Conservation (phyloP, 1,140 invertebrate genomes). For the Drosophila obscura region DNA sequence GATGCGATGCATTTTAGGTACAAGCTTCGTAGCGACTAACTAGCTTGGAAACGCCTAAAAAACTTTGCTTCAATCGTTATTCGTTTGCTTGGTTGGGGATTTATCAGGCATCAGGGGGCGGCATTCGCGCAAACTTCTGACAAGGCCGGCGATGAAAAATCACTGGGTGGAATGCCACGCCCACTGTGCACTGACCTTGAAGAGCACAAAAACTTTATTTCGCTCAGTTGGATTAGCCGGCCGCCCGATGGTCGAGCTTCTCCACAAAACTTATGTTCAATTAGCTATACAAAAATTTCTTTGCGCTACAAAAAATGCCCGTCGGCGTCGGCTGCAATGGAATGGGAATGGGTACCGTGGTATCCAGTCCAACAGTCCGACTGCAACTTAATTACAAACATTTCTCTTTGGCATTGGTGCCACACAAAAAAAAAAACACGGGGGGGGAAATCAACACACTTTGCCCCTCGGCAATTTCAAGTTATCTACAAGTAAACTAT, state of each 20-base stretch:
- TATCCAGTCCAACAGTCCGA: constrained; percentile 17
- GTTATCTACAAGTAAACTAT: constrained; percentile 67
- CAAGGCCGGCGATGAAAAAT: constrained; percentile 29
- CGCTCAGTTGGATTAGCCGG: constrained; percentile 16
- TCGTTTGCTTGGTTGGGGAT: constrained; percentile 32
- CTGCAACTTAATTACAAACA: constrained; percentile 77
- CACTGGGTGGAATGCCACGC: constrained; percentile 11
- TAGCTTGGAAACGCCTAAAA: constrained; percentile 47
- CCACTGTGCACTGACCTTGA: constrained; percentile 40
- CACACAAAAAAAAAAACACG: constrained; percentile 35
- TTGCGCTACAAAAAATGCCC: constrained; percentile 59
- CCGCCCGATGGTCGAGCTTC: constrained; percentile 4
- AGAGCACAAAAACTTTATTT: constrained; percentile 26
- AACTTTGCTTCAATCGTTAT: constrained; percentile 37
- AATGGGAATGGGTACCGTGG: constrained; percentile 14
- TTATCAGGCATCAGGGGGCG: constrained; percentile 12
- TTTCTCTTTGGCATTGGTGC: constrained; percentile 46
- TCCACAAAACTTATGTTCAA: constrained; percentile 46
- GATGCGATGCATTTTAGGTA: constrained; percentile 62
- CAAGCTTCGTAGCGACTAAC: constrained; percentile 45
- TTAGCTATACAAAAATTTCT: constrained; percentile 66
- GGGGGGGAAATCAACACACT: constrained; percentile 12
- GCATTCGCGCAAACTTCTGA: constrained; percentile 37
- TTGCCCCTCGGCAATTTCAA: constrained; percentile 36
- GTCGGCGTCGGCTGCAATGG: constrained; percentile 7